Evolutionary conservation across 35 echinoderm and acorn worm genomes (phyloP).

Genomic region (Apostichopus californicus): DNA sequence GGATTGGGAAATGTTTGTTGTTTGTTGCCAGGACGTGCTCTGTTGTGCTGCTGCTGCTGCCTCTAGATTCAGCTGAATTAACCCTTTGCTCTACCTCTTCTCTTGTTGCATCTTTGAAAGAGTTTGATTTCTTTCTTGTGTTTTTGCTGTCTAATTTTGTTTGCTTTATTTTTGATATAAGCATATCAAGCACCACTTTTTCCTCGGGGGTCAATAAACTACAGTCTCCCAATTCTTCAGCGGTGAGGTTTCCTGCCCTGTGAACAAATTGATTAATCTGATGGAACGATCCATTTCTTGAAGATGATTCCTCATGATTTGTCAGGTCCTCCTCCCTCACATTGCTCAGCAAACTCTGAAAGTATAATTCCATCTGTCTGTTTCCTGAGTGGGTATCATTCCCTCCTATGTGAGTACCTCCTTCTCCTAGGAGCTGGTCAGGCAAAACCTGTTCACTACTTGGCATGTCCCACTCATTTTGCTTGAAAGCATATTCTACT

Average conservation of each 20-base stretch:
- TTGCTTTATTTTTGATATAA: conserved; percentile 4
- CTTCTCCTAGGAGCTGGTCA: not conserved
- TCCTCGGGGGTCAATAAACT: conserved; percentile 20
- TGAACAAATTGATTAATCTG: not conserved
- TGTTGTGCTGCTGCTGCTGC: not conserved
- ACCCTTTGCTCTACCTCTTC: not conserved
- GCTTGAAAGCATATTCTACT: not conserved
- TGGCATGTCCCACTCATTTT: conserved; percentile 31
- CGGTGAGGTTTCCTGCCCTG: not conserved
- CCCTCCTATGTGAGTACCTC: not conserved
- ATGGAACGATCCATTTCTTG: not conserved
- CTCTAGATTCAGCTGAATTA: not conserved
- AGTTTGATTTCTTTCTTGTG: not conserved
- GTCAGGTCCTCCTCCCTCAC: not conserved
- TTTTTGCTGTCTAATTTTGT: not conserved
- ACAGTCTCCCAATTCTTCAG: conserved; percentile 12
- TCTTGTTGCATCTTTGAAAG: not conserved
- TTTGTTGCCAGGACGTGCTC: not conserved
- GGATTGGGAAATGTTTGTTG: not conserved
- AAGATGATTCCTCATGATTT: not conserved
- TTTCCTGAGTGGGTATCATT: no score
- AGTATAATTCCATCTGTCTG: not conserved
- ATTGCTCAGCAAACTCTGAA: not conserved
- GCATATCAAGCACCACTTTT: not conserved
- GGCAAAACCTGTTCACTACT: not conserved